phyloP scores from a whole-genome alignment of 37 sponge, comb jelly and placozoan species.

The Ephydatia muelleri region DNA sequence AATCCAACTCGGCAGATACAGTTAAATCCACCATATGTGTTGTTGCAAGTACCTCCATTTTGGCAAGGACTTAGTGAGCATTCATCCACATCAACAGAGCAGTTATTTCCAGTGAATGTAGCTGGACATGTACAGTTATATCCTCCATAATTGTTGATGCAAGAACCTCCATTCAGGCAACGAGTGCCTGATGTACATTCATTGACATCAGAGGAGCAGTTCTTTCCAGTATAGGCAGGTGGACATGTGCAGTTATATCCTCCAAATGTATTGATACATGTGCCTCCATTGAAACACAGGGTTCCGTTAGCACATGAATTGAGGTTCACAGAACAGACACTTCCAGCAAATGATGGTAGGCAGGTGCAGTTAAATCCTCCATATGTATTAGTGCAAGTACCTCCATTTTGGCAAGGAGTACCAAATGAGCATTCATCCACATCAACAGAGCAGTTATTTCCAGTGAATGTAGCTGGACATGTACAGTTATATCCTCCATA shows the following conservation, averaged over 20 bases:
- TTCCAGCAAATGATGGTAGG: no score
- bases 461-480: slow-evolving; percentile 13
- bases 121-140: slow-evolving; percentile 24
- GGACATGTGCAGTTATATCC: slow-evolving; percentile 58
- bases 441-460: slow-evolving; percentile 4
- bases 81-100: slow-evolving; percentile 8
- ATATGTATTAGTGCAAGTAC: neutral
- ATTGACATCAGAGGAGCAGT: slow-evolving; percentile 28
- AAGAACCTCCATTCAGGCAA: slow-evolving; percentile 20
- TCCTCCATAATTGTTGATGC: slow-evolving; percentile 16
- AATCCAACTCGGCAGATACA: slow-evolving; percentile 57
- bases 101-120: slow-evolving; percentile 27
- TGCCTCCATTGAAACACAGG: slow-evolving; percentile 68
- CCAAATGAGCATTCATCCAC: slow-evolving; percentile 18
- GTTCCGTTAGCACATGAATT: neutral
- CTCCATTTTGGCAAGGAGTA: neutral
- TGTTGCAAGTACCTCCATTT: slow-evolving; percentile 61
- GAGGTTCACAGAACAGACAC: no score
- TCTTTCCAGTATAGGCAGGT: slow-evolving; percentile 31
- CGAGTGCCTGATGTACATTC: neutral
- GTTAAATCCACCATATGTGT: slow-evolving; percentile 10
- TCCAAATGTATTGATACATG: slow-evolving; percentile 33
- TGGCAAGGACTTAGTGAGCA: slow-evolving; percentile 43
- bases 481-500: slow-evolving; percentile 21
- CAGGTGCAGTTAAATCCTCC: neutral